Evolutionary conservation across 2,888 invertebrate species (phyloP), one percentile per base, ranked within the genome.

Genomic region (Drosophila nr. fundita): DNA sequence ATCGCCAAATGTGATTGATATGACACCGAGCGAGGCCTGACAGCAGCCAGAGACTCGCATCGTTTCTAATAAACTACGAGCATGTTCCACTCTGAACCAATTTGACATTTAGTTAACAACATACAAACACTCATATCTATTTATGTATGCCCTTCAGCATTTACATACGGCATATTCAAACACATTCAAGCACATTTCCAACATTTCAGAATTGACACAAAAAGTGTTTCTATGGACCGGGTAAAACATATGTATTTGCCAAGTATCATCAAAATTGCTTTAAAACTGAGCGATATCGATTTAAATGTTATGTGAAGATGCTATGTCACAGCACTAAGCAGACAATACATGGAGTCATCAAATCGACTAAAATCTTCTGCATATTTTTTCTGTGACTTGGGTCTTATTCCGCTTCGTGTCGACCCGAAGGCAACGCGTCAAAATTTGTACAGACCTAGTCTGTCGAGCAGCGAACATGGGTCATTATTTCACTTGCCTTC

Each of bases 1-100:
- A 60, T 55, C 55, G 34, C 58, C 65, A 68, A 57, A 58, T 59
- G 58, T 87, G 87, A 82, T 72, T 68, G 85, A 82, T 80, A 64
- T 78, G 78, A 69, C 80, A 71, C 70, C 68, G 34, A 70, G 40
- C 50, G 36, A 45, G 27, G 54, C 50, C 70, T 81, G 79, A 70
- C 83, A 73, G 67, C 74, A 65, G n/a, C 45, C 60, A 45, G n/a
- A 45, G 29, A 15, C 53, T 48, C 27, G 36, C 11, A 50, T 32
- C 48, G 38, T 32, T 15, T 62, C 55, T 32, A 68, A 52, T 60
- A 68, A 52, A 48, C 54, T 24, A 42, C 34, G 34, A 24, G 48
- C 8, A 36, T 57, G 29, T 34, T 53, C 38, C 45, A 38, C 32
- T 40, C 42, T 69, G 57, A 73, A 80, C 68, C 57, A 68, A 65